Percentiles rank a stretch among this genome's conserved stretches.
These are phyloP conservation scores for Diploptera punctata DNA, from an alignment of 2,888 invertebrate genomes.

Conservation along the genomic window DNA sequence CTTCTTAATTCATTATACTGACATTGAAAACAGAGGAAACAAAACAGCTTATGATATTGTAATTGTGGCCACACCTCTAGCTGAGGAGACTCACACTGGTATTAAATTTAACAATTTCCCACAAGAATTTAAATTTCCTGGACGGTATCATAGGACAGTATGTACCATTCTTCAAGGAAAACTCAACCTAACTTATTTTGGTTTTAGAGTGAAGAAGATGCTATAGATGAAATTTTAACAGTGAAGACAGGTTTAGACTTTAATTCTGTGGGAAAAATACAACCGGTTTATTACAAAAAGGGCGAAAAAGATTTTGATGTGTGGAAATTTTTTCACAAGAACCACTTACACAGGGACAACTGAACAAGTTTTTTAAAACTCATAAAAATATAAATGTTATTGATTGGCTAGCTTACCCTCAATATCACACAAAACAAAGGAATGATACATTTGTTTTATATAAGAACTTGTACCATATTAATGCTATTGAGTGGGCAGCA, in stretches of 20 bases:
- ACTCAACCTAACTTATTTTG: conserved; percentile 57
- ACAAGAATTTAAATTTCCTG: conserved; percentile 50
- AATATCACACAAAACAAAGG: conserved; percentile 53
- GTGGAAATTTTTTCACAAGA: conserved; percentile 66
- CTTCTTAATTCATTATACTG: conserved; percentile 38
- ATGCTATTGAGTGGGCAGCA: conserved; percentile 68
- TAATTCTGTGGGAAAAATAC: conserved; percentile 57
- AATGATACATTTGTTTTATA: conserved; percentile 59
- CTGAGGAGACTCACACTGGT: conserved; percentile 52
- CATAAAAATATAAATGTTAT: conserved; percentile 51
- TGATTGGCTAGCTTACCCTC: conserved; percentile 64
- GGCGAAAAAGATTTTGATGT: conserved; percentile 50
- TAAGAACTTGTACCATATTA: conserved; percentile 63
- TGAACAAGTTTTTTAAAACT: conserved; percentile 58
- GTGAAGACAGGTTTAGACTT: conserved; percentile 56
- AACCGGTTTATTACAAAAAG: conserved; percentile 49
- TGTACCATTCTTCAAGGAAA: conserved; percentile 60
- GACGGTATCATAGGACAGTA: conserved; percentile 61
- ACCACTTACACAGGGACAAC: conserved; percentile 54
- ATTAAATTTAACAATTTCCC: conserved; percentile 59
- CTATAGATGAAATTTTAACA: conserved; percentile 53
- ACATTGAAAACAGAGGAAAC: neutral
- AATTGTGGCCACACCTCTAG: conserved; percentile 64
- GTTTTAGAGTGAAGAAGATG: conserved; percentile 48
- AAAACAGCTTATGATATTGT: conserved; percentile 60